Evolutionary conservation across 2,113 vertebrate genomes (phyloP).

Genomic region (Kobus ellipsiprymnus): DNA sequence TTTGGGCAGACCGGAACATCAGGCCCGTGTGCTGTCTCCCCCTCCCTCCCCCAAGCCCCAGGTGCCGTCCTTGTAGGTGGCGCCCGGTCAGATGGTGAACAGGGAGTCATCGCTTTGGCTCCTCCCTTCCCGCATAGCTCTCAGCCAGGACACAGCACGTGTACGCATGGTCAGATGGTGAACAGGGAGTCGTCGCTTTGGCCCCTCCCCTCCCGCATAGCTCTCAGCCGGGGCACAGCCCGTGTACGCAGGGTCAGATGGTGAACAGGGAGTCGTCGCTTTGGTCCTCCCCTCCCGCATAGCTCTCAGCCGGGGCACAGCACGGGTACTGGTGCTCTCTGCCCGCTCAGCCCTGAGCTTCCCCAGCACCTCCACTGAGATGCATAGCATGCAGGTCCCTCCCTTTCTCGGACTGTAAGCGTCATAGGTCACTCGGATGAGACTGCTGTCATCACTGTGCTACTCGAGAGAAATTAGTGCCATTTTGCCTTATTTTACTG

Average conservation of each 20-base stretch:
- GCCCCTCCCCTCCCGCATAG: too few relatives aligned
- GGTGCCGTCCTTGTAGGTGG: too few relatives aligned
- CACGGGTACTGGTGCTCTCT: not conserved
- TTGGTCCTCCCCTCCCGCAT: too few relatives aligned
- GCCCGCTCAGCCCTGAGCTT: not conserved
- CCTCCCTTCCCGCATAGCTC: accelerated
- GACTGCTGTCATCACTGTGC: not conserved
- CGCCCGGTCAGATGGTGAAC: accelerated
- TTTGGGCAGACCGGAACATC: not conserved
- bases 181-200: too few relatives aligned
- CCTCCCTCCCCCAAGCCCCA: accelerated
- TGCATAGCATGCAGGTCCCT: not conserved
- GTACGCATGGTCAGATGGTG: too few relatives aligned
- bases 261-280: too few relatives aligned
- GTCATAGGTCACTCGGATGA: not conserved
- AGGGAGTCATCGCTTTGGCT: not conserved
- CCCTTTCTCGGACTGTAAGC: accelerated
- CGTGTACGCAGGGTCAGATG: too few relatives aligned
- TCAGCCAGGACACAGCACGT: not conserved
- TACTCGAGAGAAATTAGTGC: not conserved
- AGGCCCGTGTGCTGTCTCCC: accelerated
- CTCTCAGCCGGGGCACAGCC: too few relatives aligned
- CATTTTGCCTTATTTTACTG: not conserved
- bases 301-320: too few relatives aligned
- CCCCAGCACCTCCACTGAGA: not conserved